These are phyloP conservation scores for Ernsta delagoae DNA, from an alignment of 2,888 invertebrate species.

Conservation along the genomic window DNA sequence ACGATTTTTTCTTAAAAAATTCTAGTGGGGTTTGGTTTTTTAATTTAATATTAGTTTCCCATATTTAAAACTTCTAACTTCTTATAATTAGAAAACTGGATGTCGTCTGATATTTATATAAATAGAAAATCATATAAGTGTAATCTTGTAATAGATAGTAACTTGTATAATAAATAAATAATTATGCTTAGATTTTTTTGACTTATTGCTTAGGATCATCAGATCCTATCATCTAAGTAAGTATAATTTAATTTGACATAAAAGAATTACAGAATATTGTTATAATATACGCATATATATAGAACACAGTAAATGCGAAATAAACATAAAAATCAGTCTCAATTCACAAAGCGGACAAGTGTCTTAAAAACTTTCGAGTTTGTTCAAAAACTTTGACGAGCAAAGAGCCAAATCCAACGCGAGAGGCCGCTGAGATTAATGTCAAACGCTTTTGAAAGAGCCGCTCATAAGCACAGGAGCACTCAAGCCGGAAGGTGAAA, in stretches of 20 bases:
- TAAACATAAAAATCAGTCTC: neutral
- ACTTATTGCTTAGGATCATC: no score
- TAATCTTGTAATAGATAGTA: no score
- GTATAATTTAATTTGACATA: no score
- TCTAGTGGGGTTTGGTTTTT: neutral
- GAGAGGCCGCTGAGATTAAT: conserved; percentile 20
- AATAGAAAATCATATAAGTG: no score
- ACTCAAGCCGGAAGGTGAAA: conserved; percentile 11
- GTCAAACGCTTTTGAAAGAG: conserved; percentile 14
- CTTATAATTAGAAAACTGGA: no score
- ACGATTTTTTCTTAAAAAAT: neutral
- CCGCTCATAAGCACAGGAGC: neutral
- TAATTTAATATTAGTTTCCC: neutral
- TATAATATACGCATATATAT: no score
- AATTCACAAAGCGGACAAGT: neutral
- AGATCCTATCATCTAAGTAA: no score
- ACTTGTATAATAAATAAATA: no score
- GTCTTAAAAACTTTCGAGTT: neutral
- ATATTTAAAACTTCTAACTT: neutral
- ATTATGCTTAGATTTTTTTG: no score
- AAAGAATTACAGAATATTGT: no score
- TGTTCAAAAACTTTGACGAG: neutral
- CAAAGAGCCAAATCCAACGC: neutral
- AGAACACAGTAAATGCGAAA: no score
- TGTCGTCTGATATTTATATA: no score